phyloP scores from a whole-genome alignment of 2,113 vertebrate species.

The Phyllostomus hastatus region DNA sequence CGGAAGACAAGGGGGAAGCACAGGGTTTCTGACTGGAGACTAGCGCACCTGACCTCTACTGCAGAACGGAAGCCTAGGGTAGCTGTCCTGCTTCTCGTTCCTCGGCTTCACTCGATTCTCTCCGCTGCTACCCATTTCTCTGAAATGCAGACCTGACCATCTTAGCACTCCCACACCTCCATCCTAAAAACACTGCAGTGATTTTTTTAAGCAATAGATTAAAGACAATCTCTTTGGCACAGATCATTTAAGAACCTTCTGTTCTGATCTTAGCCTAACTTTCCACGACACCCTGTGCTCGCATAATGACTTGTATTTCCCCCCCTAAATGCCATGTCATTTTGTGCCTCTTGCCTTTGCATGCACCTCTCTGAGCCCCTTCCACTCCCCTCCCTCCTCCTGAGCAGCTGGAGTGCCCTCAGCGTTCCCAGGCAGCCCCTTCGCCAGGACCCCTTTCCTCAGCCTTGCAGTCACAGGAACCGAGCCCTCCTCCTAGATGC shows the following conservation, averaged over 20 bases:
- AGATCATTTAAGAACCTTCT: not conserved
- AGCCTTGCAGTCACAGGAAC: not conserved
- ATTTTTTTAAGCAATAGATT: not conserved
- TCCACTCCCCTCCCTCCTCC: not conserved
- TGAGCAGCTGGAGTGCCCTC: not conserved
- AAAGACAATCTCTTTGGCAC: not conserved
- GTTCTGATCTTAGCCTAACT: not conserved
- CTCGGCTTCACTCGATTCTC: not conserved
- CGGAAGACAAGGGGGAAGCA: not conserved
- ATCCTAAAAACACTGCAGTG: not conserved
- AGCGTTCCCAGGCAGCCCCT: rapidly evolving
- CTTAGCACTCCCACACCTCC: too few relatives aligned
- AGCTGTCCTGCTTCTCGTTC: not conserved
- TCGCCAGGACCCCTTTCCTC: not conserved
- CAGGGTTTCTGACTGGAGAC: not conserved
- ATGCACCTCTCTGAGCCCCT: not conserved
- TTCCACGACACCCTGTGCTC: not conserved
- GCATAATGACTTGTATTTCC: not conserved
- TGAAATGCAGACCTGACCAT: not conserved
- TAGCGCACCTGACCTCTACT: not conserved
- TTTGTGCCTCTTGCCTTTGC: not conserved
- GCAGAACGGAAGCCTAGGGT: not conserved
- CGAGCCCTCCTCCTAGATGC: not conserved
- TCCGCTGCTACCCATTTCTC: not conserved
- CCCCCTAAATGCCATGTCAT: not conserved